A percentile compares a stretch with the other conserved stretches of the same genome.
Conservation (phyloP, 1,140 invertebrate species). For the Bombyx mandarina region DNA sequence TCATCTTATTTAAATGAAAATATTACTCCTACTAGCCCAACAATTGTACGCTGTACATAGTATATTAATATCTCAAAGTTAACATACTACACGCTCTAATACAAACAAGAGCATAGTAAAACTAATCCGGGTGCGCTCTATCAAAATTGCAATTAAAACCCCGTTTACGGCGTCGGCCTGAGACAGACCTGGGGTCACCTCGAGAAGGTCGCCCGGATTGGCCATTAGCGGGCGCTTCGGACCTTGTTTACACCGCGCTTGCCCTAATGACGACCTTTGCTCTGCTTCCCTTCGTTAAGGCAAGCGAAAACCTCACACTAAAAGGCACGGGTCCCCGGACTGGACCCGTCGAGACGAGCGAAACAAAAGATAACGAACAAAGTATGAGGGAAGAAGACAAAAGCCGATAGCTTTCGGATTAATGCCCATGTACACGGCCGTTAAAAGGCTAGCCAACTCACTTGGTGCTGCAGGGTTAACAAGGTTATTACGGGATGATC, state of each 20-base stretch:
- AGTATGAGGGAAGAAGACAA: slow-evolving; percentile 44
- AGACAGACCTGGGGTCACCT: slow-evolving; percentile 65
- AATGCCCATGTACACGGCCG: slow-evolving; percentile 63
- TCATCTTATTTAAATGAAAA: too few relatives aligned
- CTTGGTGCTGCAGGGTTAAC: slow-evolving; percentile 62
- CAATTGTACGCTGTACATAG: too few relatives aligned
- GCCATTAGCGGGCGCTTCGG: slow-evolving; percentile 68
- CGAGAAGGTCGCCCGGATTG: slow-evolving; percentile 63
- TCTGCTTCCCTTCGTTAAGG: slow-evolving; percentile 72
- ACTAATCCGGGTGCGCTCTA: slow-evolving; percentile 60
- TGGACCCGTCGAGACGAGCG: slow-evolving; percentile 49
- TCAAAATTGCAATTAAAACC: slow-evolving; percentile 69
- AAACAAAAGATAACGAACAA: slow-evolving; percentile 36
- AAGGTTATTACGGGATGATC: slow-evolving; percentile 69
- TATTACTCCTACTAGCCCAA: too few relatives aligned
- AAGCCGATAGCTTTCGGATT: slow-evolving; percentile 66
- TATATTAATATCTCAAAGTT: too few relatives aligned
- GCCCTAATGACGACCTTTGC: slow-evolving; percentile 72
- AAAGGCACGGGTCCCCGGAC: slow-evolving; percentile 55
- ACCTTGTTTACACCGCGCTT: slow-evolving; percentile 70
- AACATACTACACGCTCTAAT: too few relatives aligned
- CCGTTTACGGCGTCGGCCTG: slow-evolving; percentile 54
- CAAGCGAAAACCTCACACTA: slow-evolving; percentile 69
- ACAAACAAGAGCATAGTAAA: slow-evolving; percentile 22
- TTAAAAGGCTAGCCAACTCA: slow-evolving; percentile 64